Base-by-base conservation (phyloP, 2,888 invertebrate genomes). In the Ormyrus thymus region DNA sequence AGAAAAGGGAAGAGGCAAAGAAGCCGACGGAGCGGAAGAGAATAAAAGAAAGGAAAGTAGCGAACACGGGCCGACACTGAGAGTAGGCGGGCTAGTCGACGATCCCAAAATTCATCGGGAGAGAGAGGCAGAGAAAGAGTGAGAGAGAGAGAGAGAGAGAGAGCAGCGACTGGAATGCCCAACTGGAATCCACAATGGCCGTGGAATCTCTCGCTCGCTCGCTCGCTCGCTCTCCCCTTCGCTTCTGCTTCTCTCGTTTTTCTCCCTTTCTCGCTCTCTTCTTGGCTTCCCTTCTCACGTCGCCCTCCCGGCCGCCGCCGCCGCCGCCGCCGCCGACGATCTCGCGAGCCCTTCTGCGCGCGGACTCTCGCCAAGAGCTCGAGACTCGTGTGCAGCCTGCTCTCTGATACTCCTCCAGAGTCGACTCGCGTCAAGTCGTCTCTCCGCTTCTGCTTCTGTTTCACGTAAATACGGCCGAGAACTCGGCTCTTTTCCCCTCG, bases 101-200 rank as follows among this genome's bases (percentile, higher is more conserved):
- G 58, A 64, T 58, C 58, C 50, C 13, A 58, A 62, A 69, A 69
- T 76, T 71, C 58, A 76, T 15, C 13, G 58, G 61, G 59, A 65
- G 75, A 59, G 66, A 73, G 51, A 66, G 48, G 6, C 58, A 75
- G 65, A 80, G 45, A 70, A 51, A 66, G 45, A 43, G 13, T 9
- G 29, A 62, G 43, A 46, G 69, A 29, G 29, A 29, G 29, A 29
- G 45, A 71, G 56, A 70, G 51, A 43, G 29, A n/a, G 29, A 62
- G 43, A 46, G 72, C 65, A 64, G 45, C 53, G 55, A 29, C 29
- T 64, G 71, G 62, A 74, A 74, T 62, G 58, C 46, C 51, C 58
- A 70, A 76, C 73, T 71, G 65, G 76, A 76, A 77, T 81, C 66
- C 55, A 66, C 79, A 76, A 82, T 81, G 80, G 81, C 78, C 73